A percentile compares a stretch with the other conserved stretches of the same genome.
These are phyloP conservation scores for Apodemus sylvaticus DNA, from an alignment of 2,113 vertebrate species.

Conservation along the genomic window DNA sequence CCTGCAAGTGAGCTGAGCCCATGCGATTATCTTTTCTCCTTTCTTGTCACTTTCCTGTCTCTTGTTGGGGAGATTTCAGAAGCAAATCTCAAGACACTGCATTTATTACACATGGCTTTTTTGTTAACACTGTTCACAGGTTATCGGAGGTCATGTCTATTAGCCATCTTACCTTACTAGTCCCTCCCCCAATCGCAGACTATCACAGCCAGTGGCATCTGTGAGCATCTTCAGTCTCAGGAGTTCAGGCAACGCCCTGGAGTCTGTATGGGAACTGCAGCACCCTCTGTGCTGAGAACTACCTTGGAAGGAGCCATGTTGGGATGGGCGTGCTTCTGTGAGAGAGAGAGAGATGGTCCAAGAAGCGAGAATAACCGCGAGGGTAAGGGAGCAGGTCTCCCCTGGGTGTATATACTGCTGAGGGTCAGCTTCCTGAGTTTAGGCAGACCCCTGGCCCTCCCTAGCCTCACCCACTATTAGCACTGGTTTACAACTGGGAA, in stretches of 20 bases:
- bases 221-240: background rate
- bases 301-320: background rate
- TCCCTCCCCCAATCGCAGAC: no score
- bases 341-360: fast-evolving
- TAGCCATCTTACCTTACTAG: background rate
- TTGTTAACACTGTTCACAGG: background rate
- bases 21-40: no score
- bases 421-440: background rate
- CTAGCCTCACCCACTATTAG: background rate
- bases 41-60: no score
- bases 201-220: background rate
- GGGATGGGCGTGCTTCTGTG: fast-evolving
- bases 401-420: fast-evolving
- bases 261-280: fast-evolving
- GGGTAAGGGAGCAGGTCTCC: fast-evolving
- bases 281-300: background rate
- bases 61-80: background rate
- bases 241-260: background rate
- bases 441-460: background rate
- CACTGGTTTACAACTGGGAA: background rate
- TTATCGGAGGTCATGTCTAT: background rate
- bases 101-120: background rate
- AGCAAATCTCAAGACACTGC: background rate
- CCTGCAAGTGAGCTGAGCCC: no score
- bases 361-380: background rate